phyloP scores from a whole-genome alignment of 1,140 invertebrate genomes.

The Sinonovacula constricta region DNA sequence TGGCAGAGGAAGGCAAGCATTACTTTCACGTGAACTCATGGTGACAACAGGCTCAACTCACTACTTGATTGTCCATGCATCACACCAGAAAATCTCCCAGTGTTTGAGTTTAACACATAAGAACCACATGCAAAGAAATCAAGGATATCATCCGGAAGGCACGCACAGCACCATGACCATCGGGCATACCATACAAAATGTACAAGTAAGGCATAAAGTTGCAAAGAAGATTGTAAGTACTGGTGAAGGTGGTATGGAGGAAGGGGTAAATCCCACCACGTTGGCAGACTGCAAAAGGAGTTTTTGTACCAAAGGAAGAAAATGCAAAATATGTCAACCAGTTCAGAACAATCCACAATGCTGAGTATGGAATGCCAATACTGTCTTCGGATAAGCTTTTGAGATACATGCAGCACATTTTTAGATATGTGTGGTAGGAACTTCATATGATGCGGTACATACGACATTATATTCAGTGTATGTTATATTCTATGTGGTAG shows the following conservation, averaged over 20 bases:
- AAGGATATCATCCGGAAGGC: slow-evolving; percentile 16
- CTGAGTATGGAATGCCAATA: slow-evolving; percentile 19
- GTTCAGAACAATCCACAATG: slow-evolving; percentile 4
- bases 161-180: slow-evolving; percentile 7
- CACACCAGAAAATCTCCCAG: too few species aligned
- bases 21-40: too few species aligned
- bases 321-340: slow-evolving; percentile 6
- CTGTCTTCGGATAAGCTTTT: too few species aligned
- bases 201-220: slow-evolving; percentile 1
- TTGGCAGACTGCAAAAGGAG: not conserved
- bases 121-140: slow-evolving; percentile 20
- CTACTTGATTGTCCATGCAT: too few species aligned
- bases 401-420: too few species aligned
- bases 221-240: not conserved
- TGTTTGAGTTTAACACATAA: too few species aligned
- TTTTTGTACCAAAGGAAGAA: slow-evolving; percentile 12
- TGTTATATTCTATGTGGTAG: too few species aligned
- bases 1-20: too few species aligned
- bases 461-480: too few species aligned
- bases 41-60: too few species aligned
- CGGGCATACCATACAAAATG: slow-evolving; percentile 8
- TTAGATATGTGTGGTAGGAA: too few species aligned
- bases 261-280: not conserved
- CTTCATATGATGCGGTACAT: too few species aligned
- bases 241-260: slow-evolving; percentile 12